phyloP scores from a whole-genome alignment of 2,797 vertebrate genomes.

The Channa striata region DNA sequence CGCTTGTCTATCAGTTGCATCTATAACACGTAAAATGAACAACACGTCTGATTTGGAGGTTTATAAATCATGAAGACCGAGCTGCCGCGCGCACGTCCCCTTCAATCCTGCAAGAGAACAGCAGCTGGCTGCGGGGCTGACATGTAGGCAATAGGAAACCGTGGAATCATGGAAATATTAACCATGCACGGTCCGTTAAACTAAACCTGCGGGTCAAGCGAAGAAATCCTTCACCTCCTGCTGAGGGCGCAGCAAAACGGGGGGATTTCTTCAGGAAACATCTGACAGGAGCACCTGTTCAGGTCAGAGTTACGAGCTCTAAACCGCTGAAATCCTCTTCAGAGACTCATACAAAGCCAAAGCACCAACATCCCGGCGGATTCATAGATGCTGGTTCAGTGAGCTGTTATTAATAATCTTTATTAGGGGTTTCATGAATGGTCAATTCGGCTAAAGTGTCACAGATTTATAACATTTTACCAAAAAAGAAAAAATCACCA shows the following conservation, averaged over 20 bases:
- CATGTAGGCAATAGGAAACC: constrained; percentile 3
- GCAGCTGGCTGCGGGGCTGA: background rate
- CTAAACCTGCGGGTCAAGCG: constrained; percentile 9
- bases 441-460: too few relatives aligned
- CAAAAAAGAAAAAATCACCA: too few relatives aligned
- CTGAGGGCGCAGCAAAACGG: constrained; percentile 14
- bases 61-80: background rate
- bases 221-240: background rate
- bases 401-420: background rate
- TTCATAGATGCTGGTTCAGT: too few relatives aligned
- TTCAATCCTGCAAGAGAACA: background rate
- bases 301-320: constrained; percentile 1
- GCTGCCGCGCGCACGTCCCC: background rate
- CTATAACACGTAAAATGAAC: background rate
- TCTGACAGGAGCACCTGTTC: constrained; percentile 49
- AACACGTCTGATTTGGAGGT: too few relatives aligned
- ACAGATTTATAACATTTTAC: too few relatives aligned
- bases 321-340: background rate
- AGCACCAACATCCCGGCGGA: too few relatives aligned
- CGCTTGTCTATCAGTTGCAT: background rate
- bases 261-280: constrained; percentile 25
- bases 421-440: background rate
- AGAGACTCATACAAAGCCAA: background rate
- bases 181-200: background rate
- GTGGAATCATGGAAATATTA: constrained; percentile 6